These are phyloP conservation scores for Hydroisotoma schaefferi DNA, from an alignment of 2,888 invertebrate species.

Conservation along the genomic window DNA sequence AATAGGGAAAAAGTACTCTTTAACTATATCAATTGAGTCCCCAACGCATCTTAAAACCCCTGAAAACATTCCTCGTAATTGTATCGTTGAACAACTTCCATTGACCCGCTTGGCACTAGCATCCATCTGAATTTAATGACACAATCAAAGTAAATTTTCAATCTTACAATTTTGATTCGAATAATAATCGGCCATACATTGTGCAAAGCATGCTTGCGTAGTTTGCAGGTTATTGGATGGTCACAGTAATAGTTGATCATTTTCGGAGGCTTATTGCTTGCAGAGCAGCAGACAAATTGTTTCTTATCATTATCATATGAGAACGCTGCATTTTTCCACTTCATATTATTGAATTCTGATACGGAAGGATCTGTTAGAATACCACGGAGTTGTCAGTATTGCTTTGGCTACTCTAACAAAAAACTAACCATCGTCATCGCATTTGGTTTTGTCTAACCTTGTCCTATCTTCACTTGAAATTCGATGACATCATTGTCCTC, in stretches of 20 bases:
- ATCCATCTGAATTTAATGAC: conserved; percentile 26
- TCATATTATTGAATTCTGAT: conserved; percentile 27
- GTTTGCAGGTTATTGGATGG: conserved; percentile 36
- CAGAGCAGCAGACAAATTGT: conserved; percentile 35
- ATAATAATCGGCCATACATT: conserved; percentile 17
- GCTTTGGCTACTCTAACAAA: too few relatives aligned
- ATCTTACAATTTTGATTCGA: too few relatives aligned
- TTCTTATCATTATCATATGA: conserved; percentile 17
- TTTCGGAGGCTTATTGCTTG: conserved; percentile 25
- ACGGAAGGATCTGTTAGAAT: conserved; percentile 19
- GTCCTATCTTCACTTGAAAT: conserved; percentile 1
- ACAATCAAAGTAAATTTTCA: background rate
- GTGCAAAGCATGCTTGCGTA: conserved; percentile 32
- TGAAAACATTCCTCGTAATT: conserved; percentile 7
- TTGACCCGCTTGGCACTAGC: conserved; percentile 17
- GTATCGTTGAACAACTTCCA: conserved; percentile 23
- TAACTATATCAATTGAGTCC: conserved; percentile 34
- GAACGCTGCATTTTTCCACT: conserved; percentile 17
- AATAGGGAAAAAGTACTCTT: conserved; percentile 40
- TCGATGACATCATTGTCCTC: conserved; percentile 26
- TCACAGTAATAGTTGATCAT: conserved; percentile 36
- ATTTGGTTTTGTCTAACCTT: too few relatives aligned
- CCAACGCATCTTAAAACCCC: conserved; percentile 39
- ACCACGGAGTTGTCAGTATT: too few relatives aligned
- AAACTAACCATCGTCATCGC: too few relatives aligned